Conservation (phyloP, 2,113 vertebrate species). For the Lipotes vexillifer region DNA sequence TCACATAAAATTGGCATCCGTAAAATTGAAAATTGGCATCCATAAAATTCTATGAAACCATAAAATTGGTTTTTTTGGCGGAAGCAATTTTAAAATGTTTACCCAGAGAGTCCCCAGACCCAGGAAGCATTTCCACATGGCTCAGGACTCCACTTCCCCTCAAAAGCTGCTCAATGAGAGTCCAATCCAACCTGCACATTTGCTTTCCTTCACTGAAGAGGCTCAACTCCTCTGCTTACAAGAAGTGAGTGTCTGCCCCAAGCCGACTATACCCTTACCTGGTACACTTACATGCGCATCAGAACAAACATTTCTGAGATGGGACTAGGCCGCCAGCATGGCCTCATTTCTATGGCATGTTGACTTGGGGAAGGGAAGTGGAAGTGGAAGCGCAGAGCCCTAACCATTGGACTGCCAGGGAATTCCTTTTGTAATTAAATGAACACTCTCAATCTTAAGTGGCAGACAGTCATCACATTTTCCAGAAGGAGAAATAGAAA, state of each 20-base stretch:
- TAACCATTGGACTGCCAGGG: too few relatives aligned
- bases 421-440: neutral
- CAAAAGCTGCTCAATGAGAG: neutral
- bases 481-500: constrained; percentile 56
- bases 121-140: neutral
- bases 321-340: neutral
- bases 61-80: neutral
- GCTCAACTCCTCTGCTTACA: neutral
- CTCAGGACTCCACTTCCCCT: neutral
- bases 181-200: neutral
- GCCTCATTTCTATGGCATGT: neutral
- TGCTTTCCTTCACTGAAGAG: neutral
- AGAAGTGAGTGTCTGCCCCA: neutral
- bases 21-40: neutral
- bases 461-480: constrained; percentile 58
- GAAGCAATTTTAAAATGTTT: neutral
- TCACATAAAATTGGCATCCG: neutral
- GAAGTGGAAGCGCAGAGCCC: too few relatives aligned
- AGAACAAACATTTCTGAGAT: neutral
- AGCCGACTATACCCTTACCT: neutral
- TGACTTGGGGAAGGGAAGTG: neutral
- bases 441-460: neutral
- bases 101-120: neutral
- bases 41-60: too few relatives aligned
- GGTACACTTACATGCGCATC: neutral